Base-by-base conservation (phyloP, 2,113 vertebrate species). In the Corvus moneduloides region DNA sequence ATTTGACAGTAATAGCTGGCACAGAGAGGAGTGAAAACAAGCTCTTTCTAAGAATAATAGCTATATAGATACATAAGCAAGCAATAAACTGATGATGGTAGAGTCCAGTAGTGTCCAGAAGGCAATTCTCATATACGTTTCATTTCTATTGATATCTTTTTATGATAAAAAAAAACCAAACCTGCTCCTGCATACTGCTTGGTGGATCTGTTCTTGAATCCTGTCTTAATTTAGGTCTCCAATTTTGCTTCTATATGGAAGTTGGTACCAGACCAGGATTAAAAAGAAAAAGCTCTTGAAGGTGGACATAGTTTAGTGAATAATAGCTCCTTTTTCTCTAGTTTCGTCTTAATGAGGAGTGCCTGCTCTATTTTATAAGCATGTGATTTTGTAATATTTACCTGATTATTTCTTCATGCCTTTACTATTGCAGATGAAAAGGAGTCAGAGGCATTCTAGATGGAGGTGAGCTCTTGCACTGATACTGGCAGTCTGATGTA, bases 1-100 rank as follows among this genome's bases (percentile, higher is more conserved):
- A 59, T 87, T 78, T 94, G 81, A 83, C 89, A 84, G 81, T 89
- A 96, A 94, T 84, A 87, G 58, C 75, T 94, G 86, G 26, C 71
- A 83, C 62, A 52, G 52, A 63, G 68, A 32, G 64, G 43, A 89
- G 58, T 61, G 61, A 86, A 88, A 68, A 87, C 85, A 83, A 94
- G 18, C 32, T 83, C n/a, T 87, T 87, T 67, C 15, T 28, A 54
- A 77, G 76, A 83, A 68, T 81, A 90, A 78, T n/a, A 19, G 21
- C 18, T 23, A 35, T 23, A 58, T 19, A 37, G 32, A 32, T 33
- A 21, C 35, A 35, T 37, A 91, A 92, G 32, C 26, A 83, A 87
- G 73, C 39, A 48, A 74, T 89, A 84, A 95, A 69, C 9, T 21
- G 48, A 35, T 90, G 69, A 71, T 35, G 49, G 62, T 52, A 19